These are phyloP conservation scores for Balaenoptera acutorostrata DNA, from an alignment of 2,113 vertebrate genomes.

Conservation along the genomic window DNA sequence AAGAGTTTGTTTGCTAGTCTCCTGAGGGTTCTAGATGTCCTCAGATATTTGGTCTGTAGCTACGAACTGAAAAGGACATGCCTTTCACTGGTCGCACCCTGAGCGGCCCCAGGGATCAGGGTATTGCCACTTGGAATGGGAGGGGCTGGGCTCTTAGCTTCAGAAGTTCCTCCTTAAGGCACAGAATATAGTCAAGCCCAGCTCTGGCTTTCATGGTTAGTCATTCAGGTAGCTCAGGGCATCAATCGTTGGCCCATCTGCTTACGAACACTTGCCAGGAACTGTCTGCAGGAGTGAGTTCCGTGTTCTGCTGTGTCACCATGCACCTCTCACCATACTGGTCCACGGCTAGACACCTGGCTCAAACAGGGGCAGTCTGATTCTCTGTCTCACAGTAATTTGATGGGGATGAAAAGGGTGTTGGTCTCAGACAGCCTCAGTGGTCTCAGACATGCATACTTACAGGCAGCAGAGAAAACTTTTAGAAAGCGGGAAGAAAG, in stretches of 20 bases:
- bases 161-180: background rate
- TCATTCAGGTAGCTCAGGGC: background rate
- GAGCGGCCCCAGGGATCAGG: background rate
- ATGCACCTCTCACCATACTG: background rate
- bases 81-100: background rate
- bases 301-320: background rate
- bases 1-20: background rate
- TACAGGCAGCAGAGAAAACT: background rate
- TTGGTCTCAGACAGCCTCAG: background rate
- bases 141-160: accelerated
- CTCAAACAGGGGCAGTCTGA: background rate
- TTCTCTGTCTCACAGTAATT: background rate
- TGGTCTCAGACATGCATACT: background rate
- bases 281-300: background rate
- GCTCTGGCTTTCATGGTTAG: background rate
- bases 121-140: background rate
- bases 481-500: background rate
- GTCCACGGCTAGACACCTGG: background rate
- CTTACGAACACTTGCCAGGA: background rate
- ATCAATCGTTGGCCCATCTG: background rate
- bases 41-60: background rate
- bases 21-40: background rate
- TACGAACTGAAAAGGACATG: background rate
- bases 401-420: background rate
- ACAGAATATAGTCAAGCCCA: no score